Conservation (phyloP, 2,113 vertebrate species). For the Amblyopsis rosae region DNA sequence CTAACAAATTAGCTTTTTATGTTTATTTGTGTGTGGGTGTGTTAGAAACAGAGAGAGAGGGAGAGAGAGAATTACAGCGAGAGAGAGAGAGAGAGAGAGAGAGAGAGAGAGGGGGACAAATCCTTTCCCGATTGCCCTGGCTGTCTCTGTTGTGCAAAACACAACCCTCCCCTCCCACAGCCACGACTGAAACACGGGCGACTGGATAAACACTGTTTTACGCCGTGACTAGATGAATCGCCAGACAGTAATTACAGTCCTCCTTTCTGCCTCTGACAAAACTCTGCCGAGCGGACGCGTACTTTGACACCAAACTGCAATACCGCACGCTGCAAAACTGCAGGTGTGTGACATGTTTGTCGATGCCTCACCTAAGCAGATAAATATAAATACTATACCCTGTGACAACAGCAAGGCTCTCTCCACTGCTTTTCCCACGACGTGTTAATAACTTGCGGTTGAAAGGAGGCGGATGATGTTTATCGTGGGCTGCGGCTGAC, state of each 20-base stretch:
- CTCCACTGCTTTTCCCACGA: conserved; percentile 37
- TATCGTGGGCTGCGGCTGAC: conserved; percentile 57
- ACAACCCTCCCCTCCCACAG: conserved; percentile 71
- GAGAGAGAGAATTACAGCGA: conserved; percentile 43
- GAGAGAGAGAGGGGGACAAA: conserved; percentile 67
- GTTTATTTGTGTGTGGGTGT: conserved; percentile 79
- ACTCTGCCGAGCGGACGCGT: conserved; percentile 63
- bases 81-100: conserved; percentile 11
- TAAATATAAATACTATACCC: conserved; percentile 69
- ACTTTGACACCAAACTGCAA: conserved; percentile 65
- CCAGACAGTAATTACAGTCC: conserved; percentile 82
- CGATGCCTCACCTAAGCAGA: conserved; percentile 61
- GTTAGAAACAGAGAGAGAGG: conserved; percentile 49
- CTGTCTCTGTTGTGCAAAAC: conserved; percentile 74
- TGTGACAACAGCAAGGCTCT: conserved; percentile 48
- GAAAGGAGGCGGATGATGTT: conserved; percentile 61
- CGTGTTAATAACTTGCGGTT: conserved; percentile 66
- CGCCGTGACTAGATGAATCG: conserved; percentile 80
- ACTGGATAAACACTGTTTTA: conserved; percentile 84
- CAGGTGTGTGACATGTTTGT: conserved; percentile 75
- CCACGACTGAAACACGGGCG: conserved; percentile 70
- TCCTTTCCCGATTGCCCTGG: conserved; percentile 68
- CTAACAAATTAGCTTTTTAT: conserved; percentile 82
- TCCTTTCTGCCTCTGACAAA: conserved; percentile 68
- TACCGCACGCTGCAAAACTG: conserved; percentile 58